Base-by-base conservation (phyloP, 2,888 invertebrate genomes). In the Zele albiditarsus region DNA sequence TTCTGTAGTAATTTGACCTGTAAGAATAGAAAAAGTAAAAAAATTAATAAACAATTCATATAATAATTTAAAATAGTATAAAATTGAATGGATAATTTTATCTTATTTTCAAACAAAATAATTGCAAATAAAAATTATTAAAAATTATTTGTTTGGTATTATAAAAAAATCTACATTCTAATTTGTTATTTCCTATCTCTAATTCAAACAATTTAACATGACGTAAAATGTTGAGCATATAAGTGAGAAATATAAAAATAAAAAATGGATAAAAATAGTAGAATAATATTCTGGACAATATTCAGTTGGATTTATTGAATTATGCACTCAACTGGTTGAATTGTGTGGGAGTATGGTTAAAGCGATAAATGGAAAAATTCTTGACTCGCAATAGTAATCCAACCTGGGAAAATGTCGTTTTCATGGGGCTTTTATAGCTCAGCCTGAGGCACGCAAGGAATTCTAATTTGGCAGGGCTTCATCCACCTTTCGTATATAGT, bases 1-100 rank as follows among this genome's bases (percentile, higher is more conserved):
- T 84, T 92, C 93, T 71, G 92, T 91, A 88, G 92, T 92, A 90
- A 92, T 93, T 90, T 95, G 94, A 90, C 94, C 95, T 95, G 90
- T 38, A 90, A 89, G 63, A 74, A 63, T 62, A 68, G 62, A 49
- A 46, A 78, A 79, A 71, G 69, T 73, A 68, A 57, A 71, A 77
- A 77, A 80, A 80, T 77, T 75, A 73, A 42, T 16, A n/a, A n/a
- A n/a, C n/a, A n/a, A n/a, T n/a, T n/a, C n/a, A 49, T 53, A 28
- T 38, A 25, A 57, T 67, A 16, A 20, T 46, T 23, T 8, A 58
- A 23, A 10, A 10, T 58, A 27, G 0, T 38, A 38, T 38, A 12
- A 12, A 12, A 12, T 8, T 2, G 12, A 8, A 12, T 38, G 12
- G 2, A 38, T 38, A 38, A 38, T 38, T 38, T 38, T 38, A 38